Evolutionary conservation across 35 echinoderm and acorn worm species (phyloP).

Genomic region (Stichopus chloronotus): DNA sequence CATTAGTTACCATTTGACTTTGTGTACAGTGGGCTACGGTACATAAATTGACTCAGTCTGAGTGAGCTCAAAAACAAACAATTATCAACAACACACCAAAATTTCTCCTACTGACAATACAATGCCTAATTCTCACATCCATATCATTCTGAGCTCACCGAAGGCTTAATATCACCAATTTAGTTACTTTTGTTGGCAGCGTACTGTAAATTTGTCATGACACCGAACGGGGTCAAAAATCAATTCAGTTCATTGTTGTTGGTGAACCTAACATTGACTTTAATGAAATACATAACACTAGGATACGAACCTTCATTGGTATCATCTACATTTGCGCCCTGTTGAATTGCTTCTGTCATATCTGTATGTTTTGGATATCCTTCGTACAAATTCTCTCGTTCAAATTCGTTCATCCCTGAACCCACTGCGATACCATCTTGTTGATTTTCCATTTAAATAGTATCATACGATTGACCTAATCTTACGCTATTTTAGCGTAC

Average conservation of each 20-base stretch:
- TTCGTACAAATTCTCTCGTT: slow-evolving; percentile 24
- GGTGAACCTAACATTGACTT: slow-evolving; percentile 28
- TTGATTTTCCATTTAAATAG: slow-evolving; percentile 5
- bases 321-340: slow-evolving; percentile 27
- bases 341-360: slow-evolving; percentile 42
- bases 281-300: slow-evolving; percentile 20
- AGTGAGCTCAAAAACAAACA: no score
- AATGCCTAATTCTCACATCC: no score
- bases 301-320: slow-evolving; percentile 39
- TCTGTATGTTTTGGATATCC: slow-evolving; percentile 38
- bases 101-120: no score
- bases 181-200: no score
- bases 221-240: neutral
- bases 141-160: no score
- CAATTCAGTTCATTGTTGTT: slow-evolving; percentile 16
- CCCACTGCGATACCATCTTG: slow-evolving; percentile 21
- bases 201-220: neutral
- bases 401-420: slow-evolving; percentile 20
- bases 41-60: no score
- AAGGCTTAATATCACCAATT: no score
- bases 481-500: slow-evolving; percentile 32
- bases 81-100: no score
- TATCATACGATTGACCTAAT: slow-evolving; percentile 20
- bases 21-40: no score
- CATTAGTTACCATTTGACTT: no score